A percentile compares a stretch with the other conserved stretches of the same genome.
Evolutionary conservation across 2,113 vertebrate genomes (phyloP).

Genomic region (Silurus asotus): DNA sequence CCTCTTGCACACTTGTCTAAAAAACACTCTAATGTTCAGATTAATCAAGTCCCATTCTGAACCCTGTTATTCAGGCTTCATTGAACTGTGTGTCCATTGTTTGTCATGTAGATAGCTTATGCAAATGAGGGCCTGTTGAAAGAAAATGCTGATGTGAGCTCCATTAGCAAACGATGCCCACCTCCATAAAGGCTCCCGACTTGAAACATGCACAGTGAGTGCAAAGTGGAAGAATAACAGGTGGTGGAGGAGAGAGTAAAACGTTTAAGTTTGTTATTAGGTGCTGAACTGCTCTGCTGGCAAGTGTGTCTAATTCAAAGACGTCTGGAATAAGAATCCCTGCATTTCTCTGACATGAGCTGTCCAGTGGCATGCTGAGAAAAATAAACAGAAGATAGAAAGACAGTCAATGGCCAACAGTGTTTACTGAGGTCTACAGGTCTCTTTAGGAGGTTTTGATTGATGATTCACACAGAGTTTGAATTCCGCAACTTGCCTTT

Average conservation of each 20-base stretch:
- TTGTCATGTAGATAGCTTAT: slow-evolving; percentile 65
- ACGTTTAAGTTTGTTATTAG: slow-evolving; percentile 35
- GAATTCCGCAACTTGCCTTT: slow-evolving; percentile 56
- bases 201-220: slow-evolving; percentile 7
- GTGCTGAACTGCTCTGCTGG: slow-evolving; percentile 13
- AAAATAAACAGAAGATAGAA: not conserved
- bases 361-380: not conserved
- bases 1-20: slow-evolving; percentile 45
- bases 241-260: not conserved
- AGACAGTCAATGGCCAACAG: not conserved
- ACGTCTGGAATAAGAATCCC: not conserved
- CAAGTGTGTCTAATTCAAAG: slow-evolving; percentile 39
- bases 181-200: slow-evolving; percentile 23
- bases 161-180: slow-evolving; percentile 55
- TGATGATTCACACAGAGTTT: slow-evolving; percentile 64
- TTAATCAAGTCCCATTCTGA: slow-evolving; percentile 60
- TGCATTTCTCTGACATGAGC: not conserved
- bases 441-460: slow-evolving; percentile 5
- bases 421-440: slow-evolving; percentile 20
- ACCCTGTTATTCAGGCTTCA: slow-evolving; percentile 64
- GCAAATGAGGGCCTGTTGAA: slow-evolving; percentile 57
- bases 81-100: slow-evolving; percentile 61
- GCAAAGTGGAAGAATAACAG: slow-evolving; percentile 8
- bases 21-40: slow-evolving; percentile 56
- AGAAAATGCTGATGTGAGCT: slow-evolving; percentile 49